A percentile compares a stretch with the other conserved stretches of the same genome.
phyloP scores from a whole-genome alignment of 2,888 invertebrate species.

The Phaedon cochleariae region DNA sequence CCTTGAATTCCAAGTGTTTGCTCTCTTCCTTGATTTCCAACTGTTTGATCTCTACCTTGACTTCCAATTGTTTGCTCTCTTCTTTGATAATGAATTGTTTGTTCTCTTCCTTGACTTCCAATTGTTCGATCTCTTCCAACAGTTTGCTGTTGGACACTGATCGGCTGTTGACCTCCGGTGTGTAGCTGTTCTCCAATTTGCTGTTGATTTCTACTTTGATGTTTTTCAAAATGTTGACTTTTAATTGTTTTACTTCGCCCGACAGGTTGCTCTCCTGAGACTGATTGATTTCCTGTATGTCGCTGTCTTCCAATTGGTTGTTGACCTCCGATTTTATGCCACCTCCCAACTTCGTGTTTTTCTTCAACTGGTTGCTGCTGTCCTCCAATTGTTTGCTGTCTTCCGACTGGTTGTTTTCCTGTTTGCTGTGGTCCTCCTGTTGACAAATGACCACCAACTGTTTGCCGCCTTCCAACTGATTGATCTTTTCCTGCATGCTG shows the following conservation, averaged over 20 bases:
- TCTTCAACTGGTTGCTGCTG: not conserved
- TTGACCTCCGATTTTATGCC: not conserved
- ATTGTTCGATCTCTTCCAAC: not conserved
- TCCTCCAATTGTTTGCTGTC: not conserved
- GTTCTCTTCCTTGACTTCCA: not conserved
- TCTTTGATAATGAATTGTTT: not conserved
- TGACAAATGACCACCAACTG: not conserved
- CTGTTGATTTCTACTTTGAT: not conserved
- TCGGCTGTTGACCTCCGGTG: too few relatives aligned
- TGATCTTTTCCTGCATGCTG: not conserved
- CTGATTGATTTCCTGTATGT: not conserved
- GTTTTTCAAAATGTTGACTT: not conserved
- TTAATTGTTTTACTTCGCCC: not conserved
- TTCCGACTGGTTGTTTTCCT: not conserved
- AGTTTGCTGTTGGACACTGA: too few relatives aligned
- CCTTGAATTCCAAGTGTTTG: slow-evolving; percentile 5
- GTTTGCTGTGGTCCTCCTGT: not conserved
- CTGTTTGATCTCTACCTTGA: slow-evolving; percentile 11
- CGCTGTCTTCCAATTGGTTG: not conserved
- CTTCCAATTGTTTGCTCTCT: slow-evolving; percentile 1
- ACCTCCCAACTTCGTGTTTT: not conserved
- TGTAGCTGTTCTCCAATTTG: not conserved
- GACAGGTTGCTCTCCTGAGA: not conserved
- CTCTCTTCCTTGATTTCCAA: not conserved
- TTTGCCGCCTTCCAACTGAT: not conserved